phyloP scores from a whole-genome alignment of 2,113 vertebrate genomes.

The Microcebus jonahi region DNA sequence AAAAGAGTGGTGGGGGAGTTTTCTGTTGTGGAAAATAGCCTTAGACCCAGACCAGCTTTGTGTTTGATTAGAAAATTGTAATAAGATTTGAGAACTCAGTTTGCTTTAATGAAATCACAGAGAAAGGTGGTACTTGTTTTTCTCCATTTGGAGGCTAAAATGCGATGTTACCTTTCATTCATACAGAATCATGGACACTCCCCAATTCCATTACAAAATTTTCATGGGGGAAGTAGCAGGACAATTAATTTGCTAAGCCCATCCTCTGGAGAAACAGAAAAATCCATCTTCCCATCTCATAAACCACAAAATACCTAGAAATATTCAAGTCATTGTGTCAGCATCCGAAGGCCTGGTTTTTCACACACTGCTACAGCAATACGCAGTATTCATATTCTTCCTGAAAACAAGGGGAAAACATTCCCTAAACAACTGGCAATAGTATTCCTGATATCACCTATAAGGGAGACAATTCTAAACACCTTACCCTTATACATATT shows the following conservation, averaged over 20 bases:
- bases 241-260: background rate
- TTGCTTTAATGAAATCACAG: constrained; percentile 47
- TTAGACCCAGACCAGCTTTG: constrained; percentile 33
- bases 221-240: background rate
- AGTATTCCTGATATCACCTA: background rate
- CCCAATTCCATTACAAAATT: background rate
- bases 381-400: background rate
- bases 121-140: constrained; percentile 49
- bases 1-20: background rate
- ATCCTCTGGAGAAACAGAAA: background rate
- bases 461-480: background rate
- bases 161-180: background rate
- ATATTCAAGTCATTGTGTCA: background rate
- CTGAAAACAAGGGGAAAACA: background rate
- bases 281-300: background rate
- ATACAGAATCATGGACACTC: constrained; percentile 17
- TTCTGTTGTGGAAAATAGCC: constrained; percentile 42
- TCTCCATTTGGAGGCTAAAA: constrained; percentile 26
- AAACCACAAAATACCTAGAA: background rate
- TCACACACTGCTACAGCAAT: background rate
- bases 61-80: constrained; percentile 21
- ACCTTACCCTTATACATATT: background rate
- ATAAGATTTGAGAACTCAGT: background rate
- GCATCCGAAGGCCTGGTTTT: background rate
- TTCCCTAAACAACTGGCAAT: background rate